Evolutionary conservation across 2,113 vertebrate species (phyloP), one percentile per base, ranked within the genome.

Genomic region (Promerops cafer): DNA sequence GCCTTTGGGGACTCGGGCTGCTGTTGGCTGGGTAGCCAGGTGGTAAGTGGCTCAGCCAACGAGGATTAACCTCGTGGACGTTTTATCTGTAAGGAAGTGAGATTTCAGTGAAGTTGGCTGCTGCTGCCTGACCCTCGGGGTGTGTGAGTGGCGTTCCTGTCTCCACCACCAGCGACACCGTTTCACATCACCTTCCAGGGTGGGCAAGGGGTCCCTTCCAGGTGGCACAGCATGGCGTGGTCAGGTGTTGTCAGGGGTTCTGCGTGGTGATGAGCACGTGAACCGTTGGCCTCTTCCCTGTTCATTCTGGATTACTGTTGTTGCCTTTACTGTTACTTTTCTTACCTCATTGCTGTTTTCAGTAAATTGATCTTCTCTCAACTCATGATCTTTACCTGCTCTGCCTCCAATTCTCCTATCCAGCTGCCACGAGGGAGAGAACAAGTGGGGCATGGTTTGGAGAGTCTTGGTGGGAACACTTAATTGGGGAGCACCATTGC

Each of bases 261-360:
- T 11, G 4, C 1, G 0, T 30, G 47, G 20, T 30, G 20, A 79
- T 42, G 7, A 56, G 65, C 28, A 56, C 1, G n/a, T 45, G 23
- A 69, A 61, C 26, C 2, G 1, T 9, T 64, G 35, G 26, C 28
- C n/a, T 39, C 56, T n/a, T 45, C 39, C 28, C 16, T 35, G 20
- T 35, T 49, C 21, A 30, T 63, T 79, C 57, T 56, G 26, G 31
- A 49, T 49, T 63, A 63, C 7, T 30, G 5, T 27, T 49, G 24
- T 9, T 56, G 57, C 30, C n/a, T 45, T 47, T 30, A 47, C 16
- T 40, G n/a, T 30, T 70, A 11, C 30, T 79, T 79, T 79, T 49
- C 75, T 79, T 31, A 64, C 66, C 31, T 71, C 40, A 31, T 18
- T 31, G 19, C 49, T 56, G 35, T 64, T 80, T 63, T 54, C 49